Conservation (phyloP, 2,113 vertebrate species). For the Agelaius tricolor region DNA sequence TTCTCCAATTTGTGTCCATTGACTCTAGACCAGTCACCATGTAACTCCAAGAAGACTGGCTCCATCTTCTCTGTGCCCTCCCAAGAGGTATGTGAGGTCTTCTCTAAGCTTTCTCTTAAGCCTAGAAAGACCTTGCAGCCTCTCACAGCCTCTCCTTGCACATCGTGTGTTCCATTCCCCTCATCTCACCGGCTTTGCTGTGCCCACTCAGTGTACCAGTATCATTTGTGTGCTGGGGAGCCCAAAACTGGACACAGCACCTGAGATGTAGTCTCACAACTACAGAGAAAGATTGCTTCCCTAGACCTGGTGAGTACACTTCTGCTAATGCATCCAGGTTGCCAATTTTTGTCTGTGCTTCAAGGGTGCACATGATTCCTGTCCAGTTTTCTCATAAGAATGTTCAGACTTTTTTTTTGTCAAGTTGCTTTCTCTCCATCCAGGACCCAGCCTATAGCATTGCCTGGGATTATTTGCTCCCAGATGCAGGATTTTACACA, state of each 20-base stretch:
- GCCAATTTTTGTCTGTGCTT: not conserved
- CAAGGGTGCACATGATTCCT: not conserved
- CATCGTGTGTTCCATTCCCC: not conserved
- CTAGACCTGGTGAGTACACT: not conserved
- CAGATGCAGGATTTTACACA: constrained; percentile 23
- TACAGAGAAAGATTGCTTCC: not conserved
- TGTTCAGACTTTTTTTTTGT: not conserved
- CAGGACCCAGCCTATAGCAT: not conserved
- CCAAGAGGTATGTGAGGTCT: not conserved
- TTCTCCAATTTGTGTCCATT: not conserved
- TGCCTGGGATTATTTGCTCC: not conserved
- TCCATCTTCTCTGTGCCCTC: not conserved
- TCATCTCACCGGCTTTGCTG: not conserved
- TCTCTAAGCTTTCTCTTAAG: not conserved
- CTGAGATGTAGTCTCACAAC: not conserved
- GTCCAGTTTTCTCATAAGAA: not conserved
- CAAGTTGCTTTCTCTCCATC: not conserved
- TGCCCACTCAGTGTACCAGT: not conserved
- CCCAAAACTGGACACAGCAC: not conserved
- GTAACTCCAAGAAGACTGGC: not conserved
- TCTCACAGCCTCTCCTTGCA: not conserved
- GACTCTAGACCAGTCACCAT: not conserved
- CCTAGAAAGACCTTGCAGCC: not conserved
- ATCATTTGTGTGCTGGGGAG: not conserved
- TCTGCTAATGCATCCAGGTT: not conserved